phyloP scores from a whole-genome alignment of 2,113 vertebrate species.

The Globicephala melas region DNA sequence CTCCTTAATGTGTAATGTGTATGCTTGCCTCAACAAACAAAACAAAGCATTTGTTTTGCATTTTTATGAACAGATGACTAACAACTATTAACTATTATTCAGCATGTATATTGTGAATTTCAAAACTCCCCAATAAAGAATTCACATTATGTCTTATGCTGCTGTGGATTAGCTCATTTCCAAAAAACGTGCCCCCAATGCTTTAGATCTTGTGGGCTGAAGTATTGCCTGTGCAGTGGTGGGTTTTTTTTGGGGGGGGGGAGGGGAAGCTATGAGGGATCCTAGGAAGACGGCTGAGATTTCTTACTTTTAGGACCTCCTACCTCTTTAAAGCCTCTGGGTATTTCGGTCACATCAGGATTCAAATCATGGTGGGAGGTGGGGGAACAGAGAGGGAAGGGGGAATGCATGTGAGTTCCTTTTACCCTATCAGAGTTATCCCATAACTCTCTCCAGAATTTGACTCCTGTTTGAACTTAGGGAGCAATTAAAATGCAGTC shows the following conservation, averaged over 20 bases:
- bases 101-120: neutral
- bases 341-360: neutral
- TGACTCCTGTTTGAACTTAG: constrained; percentile 17
- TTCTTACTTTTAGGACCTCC: neutral
- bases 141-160: neutral
- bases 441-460: neutral
- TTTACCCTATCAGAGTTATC: neutral
- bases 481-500: neutral
- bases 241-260: accelerated
- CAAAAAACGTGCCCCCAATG: neutral
- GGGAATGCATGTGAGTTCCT: neutral
- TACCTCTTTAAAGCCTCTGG: neutral
- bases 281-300: neutral
- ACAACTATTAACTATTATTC: neutral
- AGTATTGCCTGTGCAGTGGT: neutral
- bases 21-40: neutral
- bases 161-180: neutral
- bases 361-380: neutral
- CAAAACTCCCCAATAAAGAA: neutral
- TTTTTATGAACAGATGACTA: neutral
- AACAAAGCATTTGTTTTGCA: neutral
- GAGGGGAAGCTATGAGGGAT: accelerated
- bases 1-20: neutral
- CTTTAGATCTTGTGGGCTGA: neutral
- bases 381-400: neutral